Base-by-base conservation (phyloP, 2,888 invertebrate genomes). In the Chirona hameri region DNA sequence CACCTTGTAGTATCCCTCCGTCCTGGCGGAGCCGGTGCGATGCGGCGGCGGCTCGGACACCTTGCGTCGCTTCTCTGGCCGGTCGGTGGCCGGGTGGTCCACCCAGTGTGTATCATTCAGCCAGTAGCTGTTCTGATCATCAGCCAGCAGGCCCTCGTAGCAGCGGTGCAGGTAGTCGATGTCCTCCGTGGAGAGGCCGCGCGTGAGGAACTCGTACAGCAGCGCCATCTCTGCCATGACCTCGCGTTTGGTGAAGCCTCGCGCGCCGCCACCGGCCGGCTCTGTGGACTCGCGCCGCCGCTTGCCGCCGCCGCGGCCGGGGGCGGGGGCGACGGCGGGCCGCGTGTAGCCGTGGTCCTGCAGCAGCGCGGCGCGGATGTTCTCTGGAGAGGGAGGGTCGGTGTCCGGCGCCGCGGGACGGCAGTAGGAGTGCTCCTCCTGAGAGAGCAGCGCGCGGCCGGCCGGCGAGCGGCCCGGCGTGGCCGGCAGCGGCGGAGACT, bases 51-150 rank as follows among this genome's bases (percentile, higher is more conserved):
- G 93, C 82, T 93, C 94, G 84, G 92, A 90, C 87, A 93, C 92
- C 87, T 92, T 91, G 84, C 91, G 90, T 87, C 93, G 94, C 84
- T 94, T 92, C 84, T 93, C 92, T 81, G 92, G 92, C 80, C 88
- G 88, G 83, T 95, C 86, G 85, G 85, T 86, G 46, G 84, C 83
- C 4, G 89, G 87, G 88, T 98, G 98, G 88, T 97, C 97, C 27
- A 98, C 97, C 98, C 98, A 98, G 88, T 98, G 96, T 72, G 97
- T 97, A 87, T 97, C 96, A 88, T 97, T 97, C 84, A 98, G 90
- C 96, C 97, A 97, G 88, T 95, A 94, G 82, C 93, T 93, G 86
- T 93, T 86, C 7, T 87, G 87, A 85, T 95, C 94, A 79, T 88
- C 87, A 0, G 94, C 93, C 85, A 98, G 89, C 88, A 98, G 90